A percentile compares a stretch with the other conserved stretches of the same genome.
Evolutionary conservation across 37 sponge, comb jelly and placozoan species (phyloP).

Genomic region (Oopsacas minuta): DNA sequence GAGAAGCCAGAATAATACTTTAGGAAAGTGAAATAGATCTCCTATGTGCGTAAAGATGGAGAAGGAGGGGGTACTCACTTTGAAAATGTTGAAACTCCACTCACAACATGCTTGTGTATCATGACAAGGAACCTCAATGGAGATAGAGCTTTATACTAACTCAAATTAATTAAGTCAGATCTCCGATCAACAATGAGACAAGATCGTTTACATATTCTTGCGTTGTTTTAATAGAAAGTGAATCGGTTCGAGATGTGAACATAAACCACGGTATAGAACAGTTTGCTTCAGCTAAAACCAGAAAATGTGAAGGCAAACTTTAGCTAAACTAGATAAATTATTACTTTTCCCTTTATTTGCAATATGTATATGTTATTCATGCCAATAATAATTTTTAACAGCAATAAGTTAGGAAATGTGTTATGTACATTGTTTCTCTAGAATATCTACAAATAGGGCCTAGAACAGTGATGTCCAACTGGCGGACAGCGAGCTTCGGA

Average conservation of each 20-base stretch:
- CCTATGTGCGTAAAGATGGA: not conserved
- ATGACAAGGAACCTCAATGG: not conserved
- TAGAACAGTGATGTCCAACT: too few species aligned
- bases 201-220: conserved; percentile 11
- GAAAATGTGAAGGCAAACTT: not conserved
- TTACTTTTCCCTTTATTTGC: not conserved
- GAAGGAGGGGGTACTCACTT: not conserved
- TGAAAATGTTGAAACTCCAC: not conserved
- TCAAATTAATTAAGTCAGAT: not conserved
- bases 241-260: not conserved
- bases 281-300: conserved; percentile 17
- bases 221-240: conserved; percentile 7
- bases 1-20: not conserved
- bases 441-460: not conserved
- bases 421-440: conserved; percentile 14
- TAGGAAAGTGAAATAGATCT: not conserved
- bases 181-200: conserved; percentile 1
- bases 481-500: too few species aligned
- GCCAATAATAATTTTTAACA: not conserved
- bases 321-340: not conserved
- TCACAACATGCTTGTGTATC: not conserved
- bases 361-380: conserved; percentile 9
- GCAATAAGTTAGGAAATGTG: not conserved
- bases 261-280: not conserved
- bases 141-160: not conserved